Percentiles rank a stretch among this genome's conserved stretches.
Evolutionary conservation across 2,888 invertebrate species (phyloP).

Genomic region (Euphydryas editha): DNA sequence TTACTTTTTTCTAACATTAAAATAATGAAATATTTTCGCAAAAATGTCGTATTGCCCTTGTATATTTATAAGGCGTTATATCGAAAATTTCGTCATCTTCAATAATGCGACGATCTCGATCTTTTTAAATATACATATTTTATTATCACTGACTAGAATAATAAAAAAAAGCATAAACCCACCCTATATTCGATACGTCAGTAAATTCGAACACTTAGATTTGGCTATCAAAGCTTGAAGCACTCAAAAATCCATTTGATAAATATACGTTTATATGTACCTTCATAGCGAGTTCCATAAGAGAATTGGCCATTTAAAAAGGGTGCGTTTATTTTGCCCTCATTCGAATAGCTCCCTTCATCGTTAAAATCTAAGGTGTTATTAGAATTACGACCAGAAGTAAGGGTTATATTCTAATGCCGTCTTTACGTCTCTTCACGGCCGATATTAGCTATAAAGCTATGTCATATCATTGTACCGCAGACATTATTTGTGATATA

Average conservation of each 20-base stretch:
- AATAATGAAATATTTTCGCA: background rate
- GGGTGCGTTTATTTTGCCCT: slow-evolving; percentile 62
- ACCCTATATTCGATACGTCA: slow-evolving; percentile 60
- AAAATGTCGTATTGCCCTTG: slow-evolving; percentile 42
- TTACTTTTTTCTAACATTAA: background rate
- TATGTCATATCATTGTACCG: slow-evolving; percentile 54
- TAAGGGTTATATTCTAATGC: slow-evolving; percentile 62
- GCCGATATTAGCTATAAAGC: slow-evolving; percentile 66
- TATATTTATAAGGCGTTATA: slow-evolving; percentile 33
- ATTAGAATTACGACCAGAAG: slow-evolving; percentile 61
- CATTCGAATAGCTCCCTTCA: slow-evolving; percentile 50
- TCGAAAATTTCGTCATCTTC: background rate
- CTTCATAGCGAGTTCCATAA: slow-evolving; percentile 50
- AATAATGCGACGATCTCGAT: slow-evolving; percentile 15
- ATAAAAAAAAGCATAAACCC: slow-evolving; percentile 70
- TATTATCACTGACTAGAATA: slow-evolving; percentile 72
- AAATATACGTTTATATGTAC: slow-evolving; percentile 72
- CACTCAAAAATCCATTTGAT: slow-evolving; percentile 84
- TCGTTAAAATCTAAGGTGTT: slow-evolving; percentile 55
- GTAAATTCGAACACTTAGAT: slow-evolving; percentile 79
- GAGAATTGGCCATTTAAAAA: slow-evolving; percentile 63
- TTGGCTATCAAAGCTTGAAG: slow-evolving; percentile 76
- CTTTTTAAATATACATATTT: slow-evolving; percentile 69
- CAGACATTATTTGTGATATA: slow-evolving; percentile 46
- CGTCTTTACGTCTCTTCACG: slow-evolving; percentile 58